Base-by-base conservation (phyloP, 92 coral and sea anemone species). In the Plumapathes pennacea region DNA sequence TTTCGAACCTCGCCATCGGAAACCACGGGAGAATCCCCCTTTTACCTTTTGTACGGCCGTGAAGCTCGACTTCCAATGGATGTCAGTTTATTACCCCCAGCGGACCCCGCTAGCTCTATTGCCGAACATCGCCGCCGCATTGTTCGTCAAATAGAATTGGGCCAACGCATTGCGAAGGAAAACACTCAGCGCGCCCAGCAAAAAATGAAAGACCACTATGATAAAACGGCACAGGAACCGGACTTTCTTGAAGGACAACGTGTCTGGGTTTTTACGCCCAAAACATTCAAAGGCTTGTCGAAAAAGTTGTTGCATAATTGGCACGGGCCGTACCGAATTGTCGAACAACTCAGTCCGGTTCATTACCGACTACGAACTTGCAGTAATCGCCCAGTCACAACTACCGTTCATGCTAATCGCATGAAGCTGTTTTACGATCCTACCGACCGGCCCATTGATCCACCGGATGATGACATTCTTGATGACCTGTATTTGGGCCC, bases 191-290 rank as follows among this genome's bases (percentile, higher is more conserved):
- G 43, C 23, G 80, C 86, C 10, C 88, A 81, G 46, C 77, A 74
- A 47, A 51, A 51, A 36, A 81, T 81, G 88, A 81, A 81, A 38
- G 55, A 19, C 5, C 32, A 54, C 3, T 62, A 81, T 14, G 88
- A 81, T 33, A 26, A 46, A n/a, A 54, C 23, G 0, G 56, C 82
- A 11, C 9, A 2, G 4, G 45, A 44, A 1, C 62, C 67, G 0
- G 0, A 28, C 0, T 81, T 28, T 43, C 29, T 58, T 33, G 65
- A 69, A 11, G 89, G 89, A 8, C 58, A 58, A 2, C 45, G 34
- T 4, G 84, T 77, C 2, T 77, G 84, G 82, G 82, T 75, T 9
- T 75, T 27, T 14, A 75, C 82, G 20, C 82, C 82, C 1, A 57
- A 18, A 2, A 21, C 64, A 0, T 43, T 50, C 7, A 47, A 29